Conservation (phyloP, 2,888 invertebrate species). For the Tetropium fuscum region DNA sequence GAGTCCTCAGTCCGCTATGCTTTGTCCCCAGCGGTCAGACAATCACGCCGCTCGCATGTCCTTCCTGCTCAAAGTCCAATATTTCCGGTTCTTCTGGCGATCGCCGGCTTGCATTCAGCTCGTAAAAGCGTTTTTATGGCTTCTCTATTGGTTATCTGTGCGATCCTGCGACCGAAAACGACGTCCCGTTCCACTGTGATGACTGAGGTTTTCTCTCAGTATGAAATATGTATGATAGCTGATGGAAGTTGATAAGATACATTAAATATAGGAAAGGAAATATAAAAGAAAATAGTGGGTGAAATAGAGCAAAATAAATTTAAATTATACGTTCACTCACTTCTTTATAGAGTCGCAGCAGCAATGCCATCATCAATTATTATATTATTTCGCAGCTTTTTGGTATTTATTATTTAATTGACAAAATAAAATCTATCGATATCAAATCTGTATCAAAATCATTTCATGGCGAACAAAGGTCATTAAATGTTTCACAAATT, state of each 20-base stretch:
- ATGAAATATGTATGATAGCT: slow-evolving; percentile 36
- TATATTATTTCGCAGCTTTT: too few relatives aligned
- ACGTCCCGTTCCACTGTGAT: slow-evolving; percentile 28
- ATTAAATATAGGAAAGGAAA: slow-evolving; percentile 8
- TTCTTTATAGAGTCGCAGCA: too few relatives aligned
- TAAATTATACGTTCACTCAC: too few relatives aligned
- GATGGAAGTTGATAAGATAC: slow-evolving; percentile 9
- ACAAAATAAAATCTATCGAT: too few relatives aligned
- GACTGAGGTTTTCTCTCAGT: slow-evolving; percentile 29
- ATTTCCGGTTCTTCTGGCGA: slow-evolving; percentile 48
- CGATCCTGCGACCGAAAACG: slow-evolving; percentile 39
- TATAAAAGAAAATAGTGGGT: too few relatives aligned
- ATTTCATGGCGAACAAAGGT: too few relatives aligned
- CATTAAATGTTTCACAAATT: too few relatives aligned
- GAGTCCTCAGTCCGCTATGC: slow-evolving; percentile 10
- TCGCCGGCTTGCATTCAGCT: slow-evolving; percentile 42
- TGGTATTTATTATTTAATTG: too few relatives aligned
- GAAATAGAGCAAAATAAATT: too few relatives aligned
- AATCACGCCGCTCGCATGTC: slow-evolving; percentile 30
- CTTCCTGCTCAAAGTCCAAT: slow-evolving; percentile 41
- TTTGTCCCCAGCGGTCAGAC: slow-evolving; percentile 25
- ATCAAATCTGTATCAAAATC: too few relatives aligned
- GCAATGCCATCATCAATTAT: too few relatives aligned
- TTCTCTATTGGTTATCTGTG: slow-evolving; percentile 49
- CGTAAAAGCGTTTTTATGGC: slow-evolving; percentile 51